These are phyloP conservation scores for Oophaga sylvatica DNA, from an alignment of 2,797 vertebrate genomes.

Conservation along the genomic window DNA sequence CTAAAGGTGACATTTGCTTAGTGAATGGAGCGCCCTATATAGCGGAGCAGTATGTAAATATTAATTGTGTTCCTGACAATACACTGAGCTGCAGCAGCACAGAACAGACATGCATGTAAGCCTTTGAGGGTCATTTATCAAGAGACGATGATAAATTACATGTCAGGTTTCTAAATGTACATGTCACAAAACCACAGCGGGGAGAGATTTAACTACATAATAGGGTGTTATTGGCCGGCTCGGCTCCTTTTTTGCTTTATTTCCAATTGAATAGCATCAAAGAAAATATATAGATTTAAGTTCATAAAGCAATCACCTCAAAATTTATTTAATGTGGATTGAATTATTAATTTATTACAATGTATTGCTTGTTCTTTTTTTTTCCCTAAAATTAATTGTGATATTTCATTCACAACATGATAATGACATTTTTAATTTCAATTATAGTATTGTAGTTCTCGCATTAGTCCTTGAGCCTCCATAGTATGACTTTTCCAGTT, in stretches of 20 bases:
- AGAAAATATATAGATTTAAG: neutral
- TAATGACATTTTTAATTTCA: too few species aligned
- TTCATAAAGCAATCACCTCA: neutral
- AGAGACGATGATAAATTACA: constrained; percentile 55
- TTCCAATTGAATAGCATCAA: neutral
- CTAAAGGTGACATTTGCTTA: constrained; percentile 49
- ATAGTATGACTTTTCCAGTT: too few species aligned
- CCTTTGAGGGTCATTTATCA: constrained; percentile 55
- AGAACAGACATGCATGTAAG: constrained; percentile 53
- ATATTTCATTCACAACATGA: neutral
- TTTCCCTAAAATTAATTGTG: neutral
- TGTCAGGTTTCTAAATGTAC: constrained; percentile 46
- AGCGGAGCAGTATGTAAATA: constrained; percentile 55
- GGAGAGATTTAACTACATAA: constrained; percentile 31
- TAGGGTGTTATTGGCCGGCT: constrained; percentile 15
- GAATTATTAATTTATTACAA: too few species aligned
- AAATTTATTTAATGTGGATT: neutral
- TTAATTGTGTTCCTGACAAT: constrained; percentile 50
- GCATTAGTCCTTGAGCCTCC: too few species aligned
- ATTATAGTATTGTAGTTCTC: too few species aligned
- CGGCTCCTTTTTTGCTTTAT: neutral
- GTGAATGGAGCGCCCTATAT: constrained; percentile 29
- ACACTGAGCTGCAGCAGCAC: constrained; percentile 28
- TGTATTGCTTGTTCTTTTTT: neutral
- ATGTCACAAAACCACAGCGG: constrained; percentile 30